A percentile compares a stretch with the other conserved stretches of the same genome.
Conservation (phyloP, 2,888 invertebrate species). For the Plemyria rubiginata region DNA sequence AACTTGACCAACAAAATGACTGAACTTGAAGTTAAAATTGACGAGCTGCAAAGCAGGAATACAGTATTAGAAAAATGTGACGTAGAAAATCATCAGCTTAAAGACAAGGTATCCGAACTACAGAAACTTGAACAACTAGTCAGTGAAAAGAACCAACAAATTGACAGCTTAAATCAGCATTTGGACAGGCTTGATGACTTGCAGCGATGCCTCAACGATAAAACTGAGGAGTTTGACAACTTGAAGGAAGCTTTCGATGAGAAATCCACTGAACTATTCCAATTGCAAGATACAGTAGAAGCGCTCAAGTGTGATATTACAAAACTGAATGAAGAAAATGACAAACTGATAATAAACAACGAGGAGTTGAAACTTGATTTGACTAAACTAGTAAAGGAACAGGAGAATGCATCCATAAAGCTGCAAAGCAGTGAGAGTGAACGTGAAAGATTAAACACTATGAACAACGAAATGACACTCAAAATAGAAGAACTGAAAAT, state of each 20-base stretch:
- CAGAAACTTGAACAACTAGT: constrained; percentile 82
- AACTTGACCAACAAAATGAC: constrained; percentile 75
- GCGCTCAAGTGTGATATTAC: constrained; percentile 67
- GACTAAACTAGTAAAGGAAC: constrained; percentile 75
- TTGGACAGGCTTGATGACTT: constrained; percentile 77
- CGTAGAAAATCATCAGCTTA: constrained; percentile 75
- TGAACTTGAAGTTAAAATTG: constrained; percentile 81
- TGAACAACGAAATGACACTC: constrained; percentile 69
- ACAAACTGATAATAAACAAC: constrained; percentile 63
- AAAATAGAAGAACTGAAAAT: constrained; percentile 75
- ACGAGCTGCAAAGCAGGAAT: constrained; percentile 76
- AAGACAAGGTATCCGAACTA: constrained; percentile 76
- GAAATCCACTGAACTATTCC: constrained; percentile 73
- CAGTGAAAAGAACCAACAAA: constrained; percentile 83
- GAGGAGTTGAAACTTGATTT: constrained; percentile 71
- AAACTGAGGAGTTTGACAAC: constrained; percentile 76
- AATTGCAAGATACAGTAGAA: constrained; percentile 69
- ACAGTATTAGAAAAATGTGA: constrained; percentile 66
- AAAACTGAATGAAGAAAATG: constrained; percentile 73
- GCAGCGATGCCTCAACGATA: constrained; percentile 78
- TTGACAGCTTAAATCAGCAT: constrained; percentile 80
- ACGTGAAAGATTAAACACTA: constrained; percentile 64
- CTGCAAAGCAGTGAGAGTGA: constrained; percentile 72
- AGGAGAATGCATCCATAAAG: constrained; percentile 73
- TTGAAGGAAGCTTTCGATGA: constrained; percentile 78